A percentile compares a stretch with the other conserved stretches of the same genome.
Conservation (phyloP, 2,888 invertebrate species). For the Magallana nippona region DNA sequence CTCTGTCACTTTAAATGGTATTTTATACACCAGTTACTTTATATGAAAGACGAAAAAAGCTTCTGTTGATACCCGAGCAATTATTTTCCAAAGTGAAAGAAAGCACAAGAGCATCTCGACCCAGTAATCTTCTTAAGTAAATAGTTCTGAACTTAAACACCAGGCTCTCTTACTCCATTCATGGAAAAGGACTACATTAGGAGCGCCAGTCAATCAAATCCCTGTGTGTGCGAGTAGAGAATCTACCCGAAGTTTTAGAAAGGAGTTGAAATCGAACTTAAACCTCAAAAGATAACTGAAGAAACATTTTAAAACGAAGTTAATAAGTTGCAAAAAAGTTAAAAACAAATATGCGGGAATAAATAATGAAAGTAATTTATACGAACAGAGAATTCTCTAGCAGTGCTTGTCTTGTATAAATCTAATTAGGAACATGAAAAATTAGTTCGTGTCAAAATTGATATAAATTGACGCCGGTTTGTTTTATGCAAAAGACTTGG, state of each 20-base stretch:
- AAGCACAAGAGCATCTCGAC: slow-evolving; percentile 28
- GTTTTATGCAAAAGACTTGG: slow-evolving; percentile 18
- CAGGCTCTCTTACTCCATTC: neutral
- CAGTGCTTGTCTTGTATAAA: neutral
- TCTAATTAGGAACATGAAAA: slow-evolving; percentile 1
- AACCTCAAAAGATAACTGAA: no score
- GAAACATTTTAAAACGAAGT: no score
- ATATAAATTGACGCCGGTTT: neutral
- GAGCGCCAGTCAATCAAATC: no score
- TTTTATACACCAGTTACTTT: slow-evolving; percentile 14
- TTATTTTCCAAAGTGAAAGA: neutral
- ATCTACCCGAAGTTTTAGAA: no score
- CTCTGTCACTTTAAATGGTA: slow-evolving; percentile 23
- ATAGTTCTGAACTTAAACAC: slow-evolving; percentile 14
- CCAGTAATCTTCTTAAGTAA: slow-evolving; percentile 30
- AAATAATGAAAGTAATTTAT: no score
- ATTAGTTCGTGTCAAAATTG: neutral
- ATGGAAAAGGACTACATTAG: neutral
- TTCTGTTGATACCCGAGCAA: slow-evolving; percentile 9
- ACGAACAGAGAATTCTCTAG: neutral
- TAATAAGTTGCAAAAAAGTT: no score
- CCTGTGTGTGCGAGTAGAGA: no score
- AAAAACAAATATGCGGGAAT: no score
- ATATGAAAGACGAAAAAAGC: slow-evolving; percentile 24
- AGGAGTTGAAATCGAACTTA: no score